Base-by-base conservation (phyloP, 2,888 invertebrate genomes). In the Penaeus monodon region DNA sequence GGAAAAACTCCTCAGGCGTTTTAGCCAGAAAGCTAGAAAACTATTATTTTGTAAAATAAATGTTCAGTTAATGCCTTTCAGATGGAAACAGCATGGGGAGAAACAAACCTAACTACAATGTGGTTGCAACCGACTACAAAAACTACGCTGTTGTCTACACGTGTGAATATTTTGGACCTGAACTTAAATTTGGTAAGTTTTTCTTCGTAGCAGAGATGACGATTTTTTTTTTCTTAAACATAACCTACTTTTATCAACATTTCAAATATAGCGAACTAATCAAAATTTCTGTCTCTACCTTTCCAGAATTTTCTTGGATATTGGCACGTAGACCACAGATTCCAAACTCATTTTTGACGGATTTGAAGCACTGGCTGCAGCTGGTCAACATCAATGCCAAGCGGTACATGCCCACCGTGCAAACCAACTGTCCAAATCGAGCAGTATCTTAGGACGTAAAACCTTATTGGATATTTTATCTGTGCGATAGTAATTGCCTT, bases 41-140 rank as follows among this genome's bases (percentile, higher is more conserved):
- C 38, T 14, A 7, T 33, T 77, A n/a, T 77, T 29, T n/a, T 77
- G 44, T 22, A 44, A 22, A 38, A 33, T 33, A 17, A 12, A 22
- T 22, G 57, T 57, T 49, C 22, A 3, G 3, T 44, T 17, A 57
- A n/a, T n/a, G 22, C 78, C 20, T 49, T 20, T 20, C 81, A 49
- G n/a, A 8, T 44, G 73, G 74, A 3, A 70, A 38, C 1, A 66
- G 38, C 57, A 4, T 20, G 57, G 57, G 57, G 14, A 12, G 17
- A 57, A 20, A 57, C 57, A 57, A 79, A 33, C 85, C 88, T 4
- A 90, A 90, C 86, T 95, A 95, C 91, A 95, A 95, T 95, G 92
- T 95, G 0, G 91, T 95, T 24, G 94, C 93, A 57, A 95, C 95
- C 0, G 95, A 95, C 91, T 95, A 95, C 91, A 92, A 92, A 0